Evolutionary conservation across 1,140 invertebrate species (phyloP), one percentile per base, ranked within the genome.

Genomic region (Drosophila sp.): DNA sequence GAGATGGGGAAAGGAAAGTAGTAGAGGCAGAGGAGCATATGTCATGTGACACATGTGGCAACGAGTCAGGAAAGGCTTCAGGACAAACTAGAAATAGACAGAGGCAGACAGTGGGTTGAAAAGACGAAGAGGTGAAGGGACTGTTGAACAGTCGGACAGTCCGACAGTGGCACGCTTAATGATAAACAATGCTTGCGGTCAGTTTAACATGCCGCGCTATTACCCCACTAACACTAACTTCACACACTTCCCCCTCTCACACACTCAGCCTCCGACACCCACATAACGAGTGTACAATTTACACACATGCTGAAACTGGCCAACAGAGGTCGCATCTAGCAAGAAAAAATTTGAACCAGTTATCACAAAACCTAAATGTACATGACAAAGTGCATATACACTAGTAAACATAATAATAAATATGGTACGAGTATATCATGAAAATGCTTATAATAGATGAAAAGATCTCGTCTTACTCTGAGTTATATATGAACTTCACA

Each of bases 171-270:
- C 73, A 62, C 72, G 82, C 86, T 90, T 90, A 86, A 90, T 81
- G 86, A 86, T 90, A 90, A 90, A 90, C 86, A 90, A 90, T 90
- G 86, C 86, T 90, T 90, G 86, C 66, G 86, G 86, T 90, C 78
- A 86, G 86, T 86, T 90, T 86, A 90, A 90, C 86, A 90, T 81
- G 86, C 86, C 86, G 76, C 86, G 80, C 86, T 81, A 90, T 90
- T 81, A 78, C 84, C 84, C 82, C 76, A 76, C n/a, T n/a, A 72
- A 66, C 78, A 81, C 74, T 75, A 62, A 76, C 50, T 70, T 45
- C 48, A 21, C 7, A 29, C 8, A 16, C 38, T 34, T 27, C 9
- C 18, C 32, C 34, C 9, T 2, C 18, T 2, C 4, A 1, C 21
- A 29, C 59, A 46, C 59, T 48, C 27, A 45, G 57, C 34, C 38